phyloP scores from a whole-genome alignment of 1,140 invertebrate species.

The Halictus rubicundus region DNA sequence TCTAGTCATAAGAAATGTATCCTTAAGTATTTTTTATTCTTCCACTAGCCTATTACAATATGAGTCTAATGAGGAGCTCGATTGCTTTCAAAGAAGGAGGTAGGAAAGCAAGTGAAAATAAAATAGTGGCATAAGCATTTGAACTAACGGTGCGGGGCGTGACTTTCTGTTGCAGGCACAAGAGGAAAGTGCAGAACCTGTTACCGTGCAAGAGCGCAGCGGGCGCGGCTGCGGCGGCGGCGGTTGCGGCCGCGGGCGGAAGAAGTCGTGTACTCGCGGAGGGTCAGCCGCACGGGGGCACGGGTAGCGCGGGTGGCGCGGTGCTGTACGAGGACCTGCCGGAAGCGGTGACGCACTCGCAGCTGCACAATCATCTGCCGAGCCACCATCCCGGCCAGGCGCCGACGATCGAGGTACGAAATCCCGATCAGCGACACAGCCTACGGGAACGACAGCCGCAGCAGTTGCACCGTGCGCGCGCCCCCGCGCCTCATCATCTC shows the following conservation, averaged over 20 bases:
- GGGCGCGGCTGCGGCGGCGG: constrained; percentile 79
- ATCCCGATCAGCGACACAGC: constrained; percentile 63
- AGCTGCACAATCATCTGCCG: constrained; percentile 75
- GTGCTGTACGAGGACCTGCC: constrained; percentile 85
- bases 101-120: too few species aligned
- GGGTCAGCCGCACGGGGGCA: constrained; percentile 69
- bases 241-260: constrained; percentile 77
- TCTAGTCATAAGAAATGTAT: too few species aligned
- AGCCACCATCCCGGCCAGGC: constrained; percentile 78
- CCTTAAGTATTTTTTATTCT: too few species aligned
- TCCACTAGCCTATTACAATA: too few species aligned
- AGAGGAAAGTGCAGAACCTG: constrained; percentile 87
- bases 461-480: constrained; percentile 60
- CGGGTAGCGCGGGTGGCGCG: constrained; percentile 74
- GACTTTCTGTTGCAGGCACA: constrained; percentile 82
- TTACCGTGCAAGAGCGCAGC: constrained; percentile 86
- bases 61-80: too few species aligned
- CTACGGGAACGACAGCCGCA: constrained; percentile 64
- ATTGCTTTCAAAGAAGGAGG: too few species aligned
- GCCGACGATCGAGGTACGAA: constrained; percentile 82
- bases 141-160: too few species aligned
- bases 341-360: constrained; percentile 77
- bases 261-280: constrained; percentile 71
- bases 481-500: constrained; percentile 72
- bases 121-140: too few species aligned